Evolutionary conservation across 2,888 invertebrate genomes (phyloP).

Genomic region (Synanthedon formicaeformis): DNA sequence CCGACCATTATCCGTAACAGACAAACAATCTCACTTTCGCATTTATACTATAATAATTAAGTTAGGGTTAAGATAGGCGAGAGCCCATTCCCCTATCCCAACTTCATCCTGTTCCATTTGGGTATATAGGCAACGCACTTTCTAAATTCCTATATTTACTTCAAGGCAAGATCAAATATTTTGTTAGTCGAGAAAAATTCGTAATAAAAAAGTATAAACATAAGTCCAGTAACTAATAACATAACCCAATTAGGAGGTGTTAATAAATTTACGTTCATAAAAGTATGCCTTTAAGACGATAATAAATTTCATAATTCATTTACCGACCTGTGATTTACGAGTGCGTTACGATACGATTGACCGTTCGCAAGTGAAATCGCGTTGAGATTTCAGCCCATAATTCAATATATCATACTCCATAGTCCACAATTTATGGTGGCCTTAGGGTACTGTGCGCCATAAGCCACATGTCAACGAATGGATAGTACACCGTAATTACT

Average conservation of each 20-base stretch:
- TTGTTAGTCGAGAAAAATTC: too few relatives aligned
- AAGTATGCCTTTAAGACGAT: constrained; percentile 5
- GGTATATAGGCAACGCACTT: too few relatives aligned
- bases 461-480: constrained; percentile 6
- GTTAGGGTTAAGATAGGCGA: too few relatives aligned
- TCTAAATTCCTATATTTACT: too few relatives aligned
- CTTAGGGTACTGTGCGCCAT: constrained; percentile 16
- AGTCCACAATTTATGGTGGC: constrained; percentile 17
- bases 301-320: constrained; percentile 19
- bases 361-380: constrained; percentile 17
- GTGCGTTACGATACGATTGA: constrained; percentile 2
- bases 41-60: too few relatives aligned
- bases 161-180: too few relatives aligned
- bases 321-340: constrained; percentile 4
- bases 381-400: constrained; percentile 20
- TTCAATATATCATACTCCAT: constrained; percentile 20
- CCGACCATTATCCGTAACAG: too few relatives aligned
- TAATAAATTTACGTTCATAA: constrained; percentile 9
- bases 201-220: too few relatives aligned
- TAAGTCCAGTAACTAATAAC: too few relatives aligned
- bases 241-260: constrained; percentile 3
- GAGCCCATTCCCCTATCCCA: too few relatives aligned
- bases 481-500: background rate
- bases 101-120: too few relatives aligned
- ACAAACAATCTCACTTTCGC: too few relatives aligned